A percentile compares a stretch with the other conserved stretches of the same genome.
Conservation (phyloP, 2,797 vertebrate species). For the Lithobates pipiens region DNA sequence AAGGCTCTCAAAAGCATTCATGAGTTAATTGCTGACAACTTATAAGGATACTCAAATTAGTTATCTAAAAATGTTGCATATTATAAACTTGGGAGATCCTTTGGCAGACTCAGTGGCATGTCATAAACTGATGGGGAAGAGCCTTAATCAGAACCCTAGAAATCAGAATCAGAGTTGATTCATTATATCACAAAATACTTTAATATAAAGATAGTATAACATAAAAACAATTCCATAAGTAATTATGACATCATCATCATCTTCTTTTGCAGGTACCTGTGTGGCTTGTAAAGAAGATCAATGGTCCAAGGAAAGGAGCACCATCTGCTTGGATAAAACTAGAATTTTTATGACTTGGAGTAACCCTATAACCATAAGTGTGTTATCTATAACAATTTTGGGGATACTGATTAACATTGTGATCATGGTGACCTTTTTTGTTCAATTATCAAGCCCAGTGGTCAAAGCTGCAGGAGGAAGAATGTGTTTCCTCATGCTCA, state of each 20-base stretch:
- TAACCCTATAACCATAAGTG: conserved; percentile 65
- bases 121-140: no score
- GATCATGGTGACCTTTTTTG: conserved; percentile 73
- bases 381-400: conserved; percentile 72
- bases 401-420: conserved; percentile 77
- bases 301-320: conserved; percentile 78
- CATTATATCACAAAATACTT: no score
- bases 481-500: conserved; percentile 85
- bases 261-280: conserved; percentile 66
- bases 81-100: no score
- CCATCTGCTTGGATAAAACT: conserved; percentile 73
- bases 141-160: no score
- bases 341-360: conserved; percentile 77
- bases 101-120: no score
- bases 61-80: no score
- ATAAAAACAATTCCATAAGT: no score
- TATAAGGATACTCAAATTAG: no score
- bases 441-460: conserved; percentile 78
- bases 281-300: conserved; percentile 71
- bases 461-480: conserved; percentile 84
- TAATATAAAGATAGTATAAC: no score
- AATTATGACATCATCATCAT: not conserved
- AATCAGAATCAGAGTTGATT: no score
- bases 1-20: no score
- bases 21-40: no score